phyloP scores from a whole-genome alignment of 2,888 invertebrate genomes.

The Oligia strigilis region DNA sequence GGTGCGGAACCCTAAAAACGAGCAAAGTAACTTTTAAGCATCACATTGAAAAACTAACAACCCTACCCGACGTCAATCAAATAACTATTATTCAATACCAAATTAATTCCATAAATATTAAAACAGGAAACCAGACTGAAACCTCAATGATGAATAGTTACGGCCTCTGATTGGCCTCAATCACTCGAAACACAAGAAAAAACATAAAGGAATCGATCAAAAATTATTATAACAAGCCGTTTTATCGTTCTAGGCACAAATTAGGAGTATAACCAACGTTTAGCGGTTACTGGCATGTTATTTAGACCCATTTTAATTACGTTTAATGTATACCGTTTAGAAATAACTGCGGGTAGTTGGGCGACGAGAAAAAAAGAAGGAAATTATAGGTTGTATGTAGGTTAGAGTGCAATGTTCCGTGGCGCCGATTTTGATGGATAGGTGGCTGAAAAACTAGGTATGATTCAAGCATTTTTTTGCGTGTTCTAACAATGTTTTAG shows the following conservation, averaged over 20 bases:
- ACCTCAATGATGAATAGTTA: constrained; percentile 57
- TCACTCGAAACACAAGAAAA: constrained; percentile 58
- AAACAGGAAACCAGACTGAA: constrained; percentile 33
- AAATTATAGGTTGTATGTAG: constrained; percentile 72
- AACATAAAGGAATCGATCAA: constrained; percentile 64
- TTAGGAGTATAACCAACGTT: constrained; percentile 72
- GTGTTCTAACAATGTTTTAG: not conserved
- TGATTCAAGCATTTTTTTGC: constrained; percentile 28
- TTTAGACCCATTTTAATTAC: constrained; percentile 79
- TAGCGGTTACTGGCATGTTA: constrained; percentile 73
- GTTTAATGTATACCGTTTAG: constrained; percentile 78
- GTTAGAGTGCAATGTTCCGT: constrained; percentile 55
- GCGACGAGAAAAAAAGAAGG: constrained; percentile 69
- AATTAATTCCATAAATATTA: constrained; percentile 43
- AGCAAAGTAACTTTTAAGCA: constrained; percentile 1
- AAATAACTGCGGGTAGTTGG: constrained; percentile 74
- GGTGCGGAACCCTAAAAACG: not conserved
- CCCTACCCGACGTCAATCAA: constrained; percentile 43
- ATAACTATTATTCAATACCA: constrained; percentile 44
- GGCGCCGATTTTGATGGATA: constrained; percentile 52
- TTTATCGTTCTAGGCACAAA: constrained; percentile 72
- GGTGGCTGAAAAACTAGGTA: constrained; percentile 13
- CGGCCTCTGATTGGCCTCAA: constrained; percentile 65
- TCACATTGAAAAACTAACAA: constrained; percentile 19
- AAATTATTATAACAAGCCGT: constrained; percentile 75